phyloP scores from a whole-genome alignment of 2,888 invertebrate species.

The Campaea margaritaria region DNA sequence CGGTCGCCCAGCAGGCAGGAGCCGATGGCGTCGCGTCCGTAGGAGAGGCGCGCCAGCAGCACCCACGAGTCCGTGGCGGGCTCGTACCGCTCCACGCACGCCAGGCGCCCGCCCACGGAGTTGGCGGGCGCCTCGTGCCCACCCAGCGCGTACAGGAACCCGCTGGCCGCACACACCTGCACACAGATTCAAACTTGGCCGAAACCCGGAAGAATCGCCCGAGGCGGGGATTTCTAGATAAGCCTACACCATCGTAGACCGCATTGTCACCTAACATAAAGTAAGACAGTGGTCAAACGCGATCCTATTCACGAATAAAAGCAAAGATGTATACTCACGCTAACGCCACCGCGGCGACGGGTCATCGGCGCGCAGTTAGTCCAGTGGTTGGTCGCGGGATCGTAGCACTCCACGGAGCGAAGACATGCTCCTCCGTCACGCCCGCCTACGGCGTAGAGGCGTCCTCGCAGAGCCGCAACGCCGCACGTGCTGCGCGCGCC shows the following conservation, averaged over 20 bases:
- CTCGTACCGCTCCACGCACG: slow-evolving; percentile 95
- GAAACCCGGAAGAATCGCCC: too few species aligned
- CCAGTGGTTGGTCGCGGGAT: slow-evolving; percentile 91
- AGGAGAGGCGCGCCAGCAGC: slow-evolving; percentile 91
- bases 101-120: slow-evolving; percentile 90
- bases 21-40: slow-evolving; percentile 95
- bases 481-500: slow-evolving; percentile 96
- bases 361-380: slow-evolving; percentile 94
- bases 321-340: slow-evolving; percentile 87
- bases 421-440: slow-evolving; percentile 96
- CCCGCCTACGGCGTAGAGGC: slow-evolving; percentile 96
- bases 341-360: slow-evolving; percentile 94
- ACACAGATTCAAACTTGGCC: background rate
- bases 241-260: too few species aligned
- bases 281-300: too few species aligned
- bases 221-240: too few species aligned
- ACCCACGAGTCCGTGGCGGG: slow-evolving; percentile 94
- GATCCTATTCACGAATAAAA: background rate
- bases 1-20: slow-evolving; percentile 94
- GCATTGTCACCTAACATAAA: too few species aligned
- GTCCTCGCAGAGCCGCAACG: slow-evolving; percentile 93
- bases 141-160: slow-evolving; percentile 95
- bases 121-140: slow-evolving; percentile 96
- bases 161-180: slow-evolving; percentile 92
- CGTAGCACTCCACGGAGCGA: slow-evolving; percentile 94